Evolutionary conservation across 2,888 invertebrate species (phyloP), one percentile per base, ranked within the genome.

Genomic region (Cephus runcator): DNA sequence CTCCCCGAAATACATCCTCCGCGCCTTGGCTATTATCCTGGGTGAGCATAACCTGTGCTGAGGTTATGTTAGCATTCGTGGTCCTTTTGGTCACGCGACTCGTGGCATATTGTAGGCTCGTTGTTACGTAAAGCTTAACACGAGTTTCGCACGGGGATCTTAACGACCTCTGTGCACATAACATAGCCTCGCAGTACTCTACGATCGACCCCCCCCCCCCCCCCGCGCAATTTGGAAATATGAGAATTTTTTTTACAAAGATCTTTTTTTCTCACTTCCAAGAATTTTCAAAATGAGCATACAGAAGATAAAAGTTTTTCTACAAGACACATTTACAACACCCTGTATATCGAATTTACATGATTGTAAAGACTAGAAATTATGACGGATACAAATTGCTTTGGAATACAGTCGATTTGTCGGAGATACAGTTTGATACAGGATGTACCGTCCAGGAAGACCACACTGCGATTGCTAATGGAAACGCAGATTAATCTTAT

Each of bases 401-500:
- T 56, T 56, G 23, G 23, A 56, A 56, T 56, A 56, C 23, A 56
- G 56, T 56, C 56, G 9, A 56, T 56, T 56, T 56, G 56, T 23
- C 56, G 56, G 56, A 9, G 56, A 56, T 56, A 56, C 56, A 56
- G 1, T 9, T 1, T 56, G 23, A 56, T 56, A 23, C 56, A 56
- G 56, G 56, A 56, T 23, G 56, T 56, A 56, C 23, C 56, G 56
- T 23, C 56, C 23, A 56, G 56, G 56, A 56, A 56, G 56, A 56
- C 56, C 23, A 56, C 40, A 40, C 23, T 40, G 40, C 23, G 40
- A 40, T 15, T 56, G 15, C 56, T 86, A 87, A 87, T 87, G 87
- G 84, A 80, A 80, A 82, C 84, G 81, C 84, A 86, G 87, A 88
- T 88, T 87, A 88, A 88, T 88, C 88, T 86, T 85, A 84, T 82